A percentile compares a stretch with the other conserved stretches of the same genome.
These are phyloP conservation scores for Perdita meconis DNA, from an alignment of 2,888 invertebrate genomes.

Conservation along the genomic window DNA sequence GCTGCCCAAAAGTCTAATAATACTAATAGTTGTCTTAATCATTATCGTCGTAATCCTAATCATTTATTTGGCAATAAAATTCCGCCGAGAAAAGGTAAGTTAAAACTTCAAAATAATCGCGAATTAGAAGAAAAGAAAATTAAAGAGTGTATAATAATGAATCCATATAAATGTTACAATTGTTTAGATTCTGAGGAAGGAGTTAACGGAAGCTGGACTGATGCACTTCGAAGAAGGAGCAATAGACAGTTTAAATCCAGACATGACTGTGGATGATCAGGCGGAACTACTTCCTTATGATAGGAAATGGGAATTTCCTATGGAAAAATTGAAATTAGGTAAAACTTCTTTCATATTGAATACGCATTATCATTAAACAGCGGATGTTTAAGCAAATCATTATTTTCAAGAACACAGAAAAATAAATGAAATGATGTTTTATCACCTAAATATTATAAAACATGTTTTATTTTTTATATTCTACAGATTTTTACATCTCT, in stretches of 20 bases:
- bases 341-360: slow-evolving; percentile 64
- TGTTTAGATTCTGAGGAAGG: slow-evolving; percentile 86
- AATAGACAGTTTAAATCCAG: slow-evolving; percentile 93
- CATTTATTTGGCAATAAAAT: slow-evolving; percentile 77
- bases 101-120: not conserved
- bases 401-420: too few relatives aligned
- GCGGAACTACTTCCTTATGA: slow-evolving; percentile 97
- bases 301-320: slow-evolving; percentile 94
- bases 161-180: slow-evolving; percentile 9
- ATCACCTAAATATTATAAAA: too few relatives aligned
- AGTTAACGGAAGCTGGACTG: slow-evolving; percentile 90
- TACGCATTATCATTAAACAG: too few relatives aligned
- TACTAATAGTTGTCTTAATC: slow-evolving; percentile 71
- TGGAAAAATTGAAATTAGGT: slow-evolving; percentile 93
- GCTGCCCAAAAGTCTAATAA: slow-evolving; percentile 77
- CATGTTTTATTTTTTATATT: too few relatives aligned
- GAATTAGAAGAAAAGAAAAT: not conserved
- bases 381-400: too few relatives aligned
- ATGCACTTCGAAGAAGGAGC: slow-evolving; percentile 92
- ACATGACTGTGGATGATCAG: slow-evolving; percentile 95
- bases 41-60: slow-evolving; percentile 74
- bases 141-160: not conserved
- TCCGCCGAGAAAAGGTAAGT: slow-evolving; percentile 82
- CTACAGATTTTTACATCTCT: too few relatives aligned
- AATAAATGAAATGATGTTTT: not conserved